Evolutionary conservation across 1,140 invertebrate genomes (phyloP).

Genomic region (Anoplolepis gracilipes): DNA sequence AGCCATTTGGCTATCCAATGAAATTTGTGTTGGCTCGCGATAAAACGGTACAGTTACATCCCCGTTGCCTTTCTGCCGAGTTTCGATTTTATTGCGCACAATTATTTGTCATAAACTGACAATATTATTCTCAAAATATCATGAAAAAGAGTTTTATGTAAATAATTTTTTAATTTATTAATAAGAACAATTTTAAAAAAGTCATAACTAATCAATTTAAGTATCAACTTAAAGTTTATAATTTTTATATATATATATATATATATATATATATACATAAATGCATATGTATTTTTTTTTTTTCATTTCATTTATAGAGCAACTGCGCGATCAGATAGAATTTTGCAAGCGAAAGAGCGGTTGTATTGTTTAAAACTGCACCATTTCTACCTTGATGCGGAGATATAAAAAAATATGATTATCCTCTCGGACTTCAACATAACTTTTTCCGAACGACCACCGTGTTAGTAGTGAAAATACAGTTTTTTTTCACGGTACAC

Average conservation of each 20-base stretch:
- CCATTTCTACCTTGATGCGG: conserved; percentile 14
- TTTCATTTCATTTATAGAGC: conserved; percentile 9
- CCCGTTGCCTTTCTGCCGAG: not conserved
- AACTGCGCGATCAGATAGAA: conserved; percentile 30
- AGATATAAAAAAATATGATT: conserved; percentile 50
- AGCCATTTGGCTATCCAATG: not conserved
- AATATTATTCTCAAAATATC: not conserved
- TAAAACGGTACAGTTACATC: not conserved
- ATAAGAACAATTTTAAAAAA: not conserved
- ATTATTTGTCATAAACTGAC: not conserved
- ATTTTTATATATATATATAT: not conserved
- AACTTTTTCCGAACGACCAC: conserved; percentile 42
- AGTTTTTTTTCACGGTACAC: conserved; percentile 37
- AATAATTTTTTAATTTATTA: not conserved
- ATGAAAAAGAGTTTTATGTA: not conserved
- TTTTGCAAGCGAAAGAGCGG: conserved; percentile 14
- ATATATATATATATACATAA: not conserved
- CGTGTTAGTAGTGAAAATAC: conserved; percentile 30
- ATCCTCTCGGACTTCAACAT: conserved; percentile 11
- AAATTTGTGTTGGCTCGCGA: conserved; percentile 4
- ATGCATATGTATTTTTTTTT: not conserved
- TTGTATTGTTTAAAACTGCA: conserved; percentile 40
- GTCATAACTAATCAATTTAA: not conserved
- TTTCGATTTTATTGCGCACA: not conserved
- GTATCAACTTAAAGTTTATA: not conserved